A percentile compares a stretch with the other conserved stretches of the same genome.
phyloP scores from a whole-genome alignment of 2,797 vertebrate species.

The Ptychadena robeensis region DNA sequence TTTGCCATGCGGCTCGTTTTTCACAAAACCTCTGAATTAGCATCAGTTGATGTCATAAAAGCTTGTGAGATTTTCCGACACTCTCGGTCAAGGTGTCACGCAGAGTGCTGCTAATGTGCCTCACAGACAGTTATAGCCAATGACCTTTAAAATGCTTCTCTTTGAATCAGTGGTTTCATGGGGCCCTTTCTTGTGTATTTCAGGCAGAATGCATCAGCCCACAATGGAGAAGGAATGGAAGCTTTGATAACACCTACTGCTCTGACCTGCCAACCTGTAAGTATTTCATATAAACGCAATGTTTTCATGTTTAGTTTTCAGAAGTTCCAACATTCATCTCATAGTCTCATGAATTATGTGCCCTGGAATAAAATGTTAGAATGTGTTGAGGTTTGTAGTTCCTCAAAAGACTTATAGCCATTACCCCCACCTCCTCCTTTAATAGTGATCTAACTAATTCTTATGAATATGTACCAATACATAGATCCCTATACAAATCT shows the following conservation, averaged over 20 bases:
- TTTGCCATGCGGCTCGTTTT: slow-evolving; percentile 57
- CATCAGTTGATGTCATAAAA: slow-evolving; percentile 57
- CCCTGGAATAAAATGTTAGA: not conserved
- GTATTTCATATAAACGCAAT: not conserved
- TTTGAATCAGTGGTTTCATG: not conserved
- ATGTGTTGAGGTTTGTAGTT: not conserved
- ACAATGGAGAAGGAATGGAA: slow-evolving; percentile 86
- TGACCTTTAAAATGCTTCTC: slow-evolving; percentile 1
- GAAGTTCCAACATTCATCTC: not conserved
- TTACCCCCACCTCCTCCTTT: not conserved
- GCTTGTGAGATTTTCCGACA: slow-evolving; percentile 14
- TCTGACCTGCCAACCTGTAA: slow-evolving; percentile 73
- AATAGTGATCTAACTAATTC: not conserved
- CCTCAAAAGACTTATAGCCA: not conserved
- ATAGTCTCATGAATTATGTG: not conserved
- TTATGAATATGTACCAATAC: not conserved
- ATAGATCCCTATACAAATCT: not conserved
- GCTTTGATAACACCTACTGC: slow-evolving; percentile 82
- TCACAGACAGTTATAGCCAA: slow-evolving; percentile 6
- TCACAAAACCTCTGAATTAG: slow-evolving; percentile 47
- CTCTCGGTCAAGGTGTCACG: slow-evolving; percentile 23
- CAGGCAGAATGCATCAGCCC: slow-evolving; percentile 90
- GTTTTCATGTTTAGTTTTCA: not conserved
- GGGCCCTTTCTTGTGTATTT: slow-evolving; percentile 58
- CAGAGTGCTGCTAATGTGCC: slow-evolving; percentile 11